Evolutionary conservation across 2,888 invertebrate species (phyloP).

Genomic region (Trachelus tabidus): DNA sequence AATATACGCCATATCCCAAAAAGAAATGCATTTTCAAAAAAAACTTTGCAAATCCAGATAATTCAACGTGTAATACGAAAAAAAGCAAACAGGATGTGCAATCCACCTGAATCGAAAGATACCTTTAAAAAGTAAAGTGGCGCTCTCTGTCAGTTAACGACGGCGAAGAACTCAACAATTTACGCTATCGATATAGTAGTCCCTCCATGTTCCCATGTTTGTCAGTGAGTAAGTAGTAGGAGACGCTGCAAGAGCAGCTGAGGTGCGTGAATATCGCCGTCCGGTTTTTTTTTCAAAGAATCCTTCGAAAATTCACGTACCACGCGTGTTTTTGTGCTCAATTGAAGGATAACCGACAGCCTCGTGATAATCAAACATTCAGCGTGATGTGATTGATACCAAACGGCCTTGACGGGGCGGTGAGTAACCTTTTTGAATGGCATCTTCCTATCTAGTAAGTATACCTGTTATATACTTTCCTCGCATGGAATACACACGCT

Average conservation of each 20-base stretch:
- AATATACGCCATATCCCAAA: not conserved
- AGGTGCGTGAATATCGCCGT: constrained; percentile 15
- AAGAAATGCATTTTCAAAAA: not conserved
- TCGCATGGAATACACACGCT: not conserved
- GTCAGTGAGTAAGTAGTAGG: constrained; percentile 20
- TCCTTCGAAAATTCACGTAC: constrained; percentile 1
- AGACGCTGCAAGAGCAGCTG: constrained; percentile 23
- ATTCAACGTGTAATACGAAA: not conserved
- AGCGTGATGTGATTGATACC: constrained; percentile 1
- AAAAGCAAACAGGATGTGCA: not conserved
- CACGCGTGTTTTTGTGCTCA: not conserved
- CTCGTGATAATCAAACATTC: not conserved
- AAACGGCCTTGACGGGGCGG: constrained; percentile 53
- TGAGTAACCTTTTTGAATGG: constrained; percentile 57
- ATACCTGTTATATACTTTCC: constrained; percentile 2
- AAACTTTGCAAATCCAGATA: not conserved
- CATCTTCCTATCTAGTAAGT: constrained; percentile 26
- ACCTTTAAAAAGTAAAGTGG: not conserved
- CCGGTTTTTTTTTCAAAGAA: not conserved
- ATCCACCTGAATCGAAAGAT: not conserved
- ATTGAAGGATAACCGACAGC: constrained; percentile 18
- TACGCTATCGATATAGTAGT: constrained; percentile 26
- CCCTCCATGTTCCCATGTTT: constrained; percentile 27
- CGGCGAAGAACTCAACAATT: constrained; percentile 10
- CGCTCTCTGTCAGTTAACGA: not conserved